Conservation (phyloP, 2,888 invertebrate genomes). For the Philereme vetulata region DNA sequence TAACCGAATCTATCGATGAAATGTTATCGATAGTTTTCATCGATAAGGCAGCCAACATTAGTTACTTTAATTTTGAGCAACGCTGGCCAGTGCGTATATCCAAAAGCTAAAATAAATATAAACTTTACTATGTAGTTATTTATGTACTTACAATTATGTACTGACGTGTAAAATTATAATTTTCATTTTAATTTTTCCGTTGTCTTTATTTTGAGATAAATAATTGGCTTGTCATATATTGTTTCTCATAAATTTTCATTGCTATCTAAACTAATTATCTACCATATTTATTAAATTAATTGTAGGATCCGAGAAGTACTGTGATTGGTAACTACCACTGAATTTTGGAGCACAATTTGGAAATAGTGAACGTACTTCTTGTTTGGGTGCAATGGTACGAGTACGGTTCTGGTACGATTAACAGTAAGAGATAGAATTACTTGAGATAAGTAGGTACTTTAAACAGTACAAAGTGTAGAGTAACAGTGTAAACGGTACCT, state of each 20-base stretch:
- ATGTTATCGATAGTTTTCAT: slow-evolving; percentile 27
- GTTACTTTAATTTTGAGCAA: slow-evolving; percentile 7
- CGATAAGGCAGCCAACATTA: slow-evolving; percentile 32
- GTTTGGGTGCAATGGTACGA: slow-evolving; percentile 61
- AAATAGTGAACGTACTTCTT: slow-evolving; percentile 48
- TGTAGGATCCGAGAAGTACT: slow-evolving; percentile 72
- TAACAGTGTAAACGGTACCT: slow-evolving; percentile 57
- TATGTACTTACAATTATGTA: slow-evolving; percentile 15
- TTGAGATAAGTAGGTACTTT: slow-evolving; percentile 81
- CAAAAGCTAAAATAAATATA: slow-evolving; percentile 33
- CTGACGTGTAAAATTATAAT: slow-evolving; percentile 23
- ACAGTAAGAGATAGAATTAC: slow-evolving; percentile 72
- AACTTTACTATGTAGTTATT: slow-evolving; percentile 11
- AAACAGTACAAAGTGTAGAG: slow-evolving; percentile 81
- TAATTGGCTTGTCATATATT: slow-evolving; percentile 32
- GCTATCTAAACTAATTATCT: slow-evolving; percentile 41
- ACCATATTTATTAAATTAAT: slow-evolving; percentile 61
- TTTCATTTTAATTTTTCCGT: slow-evolving; percentile 12
- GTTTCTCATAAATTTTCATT: slow-evolving; percentile 31
- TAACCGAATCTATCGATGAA: slow-evolving; percentile 25
- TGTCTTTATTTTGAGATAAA: slow-evolving; percentile 23
- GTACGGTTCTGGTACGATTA: slow-evolving; percentile 58
- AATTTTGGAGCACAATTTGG: slow-evolving; percentile 62
- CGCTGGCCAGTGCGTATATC: slow-evolving; percentile 32
- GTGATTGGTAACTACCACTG: slow-evolving; percentile 74